Base-by-base conservation (phyloP, 2,113 vertebrate genomes). In the Myotis lucifugus region DNA sequence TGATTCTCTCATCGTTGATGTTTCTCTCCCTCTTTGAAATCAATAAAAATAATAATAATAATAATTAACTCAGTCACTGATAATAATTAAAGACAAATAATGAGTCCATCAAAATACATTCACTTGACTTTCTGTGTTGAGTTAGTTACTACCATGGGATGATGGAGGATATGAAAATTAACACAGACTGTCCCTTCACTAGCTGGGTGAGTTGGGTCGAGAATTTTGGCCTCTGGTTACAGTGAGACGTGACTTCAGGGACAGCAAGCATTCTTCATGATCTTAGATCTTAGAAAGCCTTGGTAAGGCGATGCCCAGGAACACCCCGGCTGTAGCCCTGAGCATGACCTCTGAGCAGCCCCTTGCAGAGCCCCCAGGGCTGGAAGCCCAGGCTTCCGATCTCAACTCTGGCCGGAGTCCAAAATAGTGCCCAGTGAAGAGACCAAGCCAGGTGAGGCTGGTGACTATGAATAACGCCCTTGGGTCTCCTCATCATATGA, bases 61-160 rank as follows among this genome's bases (percentile, higher is more conserved):
- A 59, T 23, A 23, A 61, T 90, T 70, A n/a, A 93, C 66, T 84
- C 9, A 27, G 11, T 52, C 66, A 86, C 11, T 82, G 82, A 77
- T 25, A 81, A 91, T 7, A 90, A 59, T 81, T 70, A 42, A 78
- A 91, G 48, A 87, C 50, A 81, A 91, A 86, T 32, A 70, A 69
- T 54, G 14, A 87, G 42, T 52, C 78, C 27, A 74, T 69, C 37
- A 90, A 69, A 89, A 77, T 37, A 18, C 32, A 74, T 27, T 67
- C 34, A 69, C 59, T 32, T 40, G 82, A 34, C 21, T 85, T 84
- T 95, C 8, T 70, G 25, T 66, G 84, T 86, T 56, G 78, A 95
- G 27, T 78, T 88, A 88, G 42, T 74, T 54, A 56, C 13, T 42
- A 46, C 27, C 87, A n/a, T 66, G 14, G 13, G 34, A 90, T 61